These are phyloP conservation scores for Synodontis membranacea DNA, from an alignment of 2,113 vertebrate species.

Conservation along the genomic window DNA sequence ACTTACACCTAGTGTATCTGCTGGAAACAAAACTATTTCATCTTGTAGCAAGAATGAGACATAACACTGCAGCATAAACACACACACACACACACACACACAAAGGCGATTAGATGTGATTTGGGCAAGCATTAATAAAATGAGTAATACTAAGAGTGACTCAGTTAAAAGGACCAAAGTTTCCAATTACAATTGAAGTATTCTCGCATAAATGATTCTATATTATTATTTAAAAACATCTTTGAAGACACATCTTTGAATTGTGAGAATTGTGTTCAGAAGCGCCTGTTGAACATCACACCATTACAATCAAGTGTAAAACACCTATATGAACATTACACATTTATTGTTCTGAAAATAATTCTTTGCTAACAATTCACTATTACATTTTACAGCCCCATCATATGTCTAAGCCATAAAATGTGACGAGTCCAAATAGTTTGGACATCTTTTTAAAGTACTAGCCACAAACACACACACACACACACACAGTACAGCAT, in stretches of 20 bases:
- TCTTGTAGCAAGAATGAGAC: neutral
- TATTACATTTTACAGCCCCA: neutral
- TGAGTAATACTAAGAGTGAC: neutral
- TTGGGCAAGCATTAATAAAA: neutral
- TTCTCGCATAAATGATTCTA: too few relatives aligned
- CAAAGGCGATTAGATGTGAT: neutral
- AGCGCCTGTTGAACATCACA: too few relatives aligned
- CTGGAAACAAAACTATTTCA: neutral
- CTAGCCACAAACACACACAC: neutral
- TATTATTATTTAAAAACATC: too few relatives aligned
- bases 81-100: conserved; percentile 7
- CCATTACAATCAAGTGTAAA: too few relatives aligned
- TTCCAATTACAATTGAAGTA: too few relatives aligned
- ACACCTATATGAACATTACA: too few relatives aligned
- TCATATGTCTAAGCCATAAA: conserved; percentile 19
- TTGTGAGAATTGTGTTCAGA: too few relatives aligned
- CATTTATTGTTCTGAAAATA: neutral
- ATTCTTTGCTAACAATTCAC: neutral
- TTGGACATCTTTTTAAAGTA: neutral
- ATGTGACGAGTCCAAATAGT: conserved; percentile 9
- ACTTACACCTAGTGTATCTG: neutral
- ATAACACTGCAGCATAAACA: neutral
- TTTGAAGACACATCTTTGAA: too few relatives aligned
- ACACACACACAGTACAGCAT: conserved; percentile 31
- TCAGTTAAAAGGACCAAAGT: neutral